Evolutionary conservation across 2,797 vertebrate genomes (phyloP), one percentile per base, ranked within the genome.

Genomic region (Aldrovandia affinis): DNA sequence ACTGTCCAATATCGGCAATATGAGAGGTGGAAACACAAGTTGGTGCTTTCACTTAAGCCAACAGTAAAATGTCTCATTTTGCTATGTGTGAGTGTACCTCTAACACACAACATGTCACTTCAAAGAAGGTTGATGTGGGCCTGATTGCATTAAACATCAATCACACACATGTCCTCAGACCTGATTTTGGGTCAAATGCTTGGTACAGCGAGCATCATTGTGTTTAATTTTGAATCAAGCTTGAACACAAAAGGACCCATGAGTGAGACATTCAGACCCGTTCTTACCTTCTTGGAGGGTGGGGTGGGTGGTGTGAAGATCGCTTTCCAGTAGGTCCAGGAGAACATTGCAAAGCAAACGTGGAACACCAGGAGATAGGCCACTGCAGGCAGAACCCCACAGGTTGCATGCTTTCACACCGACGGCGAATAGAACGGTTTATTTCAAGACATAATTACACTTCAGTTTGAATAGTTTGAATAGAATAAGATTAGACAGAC

Each of bases 311-410:
- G 95, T 82, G 98, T 99, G 81, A 99, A 99, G 91, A 99, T 97
- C 87, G 98, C 97, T 91, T 98, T 99, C 98, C 97, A 99, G 39
- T 99, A 99, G 0, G 98, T 98, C 98, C 98, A 99, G 84, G 96
- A 94, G 90, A 99, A 99, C 94, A 99, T 97, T 88, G 96, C 94
- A 91, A 99, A 99, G 89, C 98, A 97, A 87, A 97, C 93, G 89
- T 99, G 98, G 93, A 99, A 99, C 59, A 97, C 91, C 85, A 96
- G 89, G 81, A 99, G 96, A 94, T 99, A 99, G 88, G 92, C 91
- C 92, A 95, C 98, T 99, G 93, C 81, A 94, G 87, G 84, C 75
- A 89, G 83, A 91, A 89, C 90, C 82, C 87, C 77, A 75, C n/a
- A 65, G 70, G 36, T 30, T 9, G 8, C 42, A 18, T 36, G 10